Conservation (phyloP, 2,888 invertebrate genomes). For the Prosapia bicincta region DNA sequence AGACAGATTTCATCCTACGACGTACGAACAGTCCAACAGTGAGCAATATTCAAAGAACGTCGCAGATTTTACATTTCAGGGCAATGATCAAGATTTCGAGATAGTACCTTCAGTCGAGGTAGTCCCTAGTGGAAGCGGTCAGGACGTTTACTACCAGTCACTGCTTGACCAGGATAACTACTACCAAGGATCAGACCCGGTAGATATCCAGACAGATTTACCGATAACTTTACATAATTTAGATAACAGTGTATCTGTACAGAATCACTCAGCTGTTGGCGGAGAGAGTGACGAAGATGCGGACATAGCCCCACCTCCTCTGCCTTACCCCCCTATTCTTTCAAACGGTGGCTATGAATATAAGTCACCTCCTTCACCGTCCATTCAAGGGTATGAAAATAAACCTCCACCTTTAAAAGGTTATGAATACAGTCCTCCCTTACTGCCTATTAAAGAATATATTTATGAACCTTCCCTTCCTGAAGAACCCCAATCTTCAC, state of each 20-base stretch:
- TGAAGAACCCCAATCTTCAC: background rate
- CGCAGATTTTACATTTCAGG: background rate
- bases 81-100: background rate
- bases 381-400: background rate
- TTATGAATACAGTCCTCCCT: background rate
- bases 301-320: background rate
- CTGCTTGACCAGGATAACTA: background rate
- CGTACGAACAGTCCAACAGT: background rate
- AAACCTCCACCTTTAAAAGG: background rate
- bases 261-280: too few relatives aligned
- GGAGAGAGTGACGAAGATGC: background rate
- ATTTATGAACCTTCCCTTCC: background rate
- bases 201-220: background rate
- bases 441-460: background rate
- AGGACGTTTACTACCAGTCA: background rate
- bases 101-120: background rate
- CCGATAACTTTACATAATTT: too few relatives aligned
- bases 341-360: background rate
- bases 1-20: background rate
- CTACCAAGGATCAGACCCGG: background rate
- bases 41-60: background rate
- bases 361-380: background rate
- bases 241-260: too few relatives aligned
- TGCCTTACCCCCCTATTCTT: background rate
- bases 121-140: background rate